These are phyloP conservation scores for Otus sunia DNA, from an alignment of 2,113 vertebrate genomes.

Conservation along the genomic window DNA sequence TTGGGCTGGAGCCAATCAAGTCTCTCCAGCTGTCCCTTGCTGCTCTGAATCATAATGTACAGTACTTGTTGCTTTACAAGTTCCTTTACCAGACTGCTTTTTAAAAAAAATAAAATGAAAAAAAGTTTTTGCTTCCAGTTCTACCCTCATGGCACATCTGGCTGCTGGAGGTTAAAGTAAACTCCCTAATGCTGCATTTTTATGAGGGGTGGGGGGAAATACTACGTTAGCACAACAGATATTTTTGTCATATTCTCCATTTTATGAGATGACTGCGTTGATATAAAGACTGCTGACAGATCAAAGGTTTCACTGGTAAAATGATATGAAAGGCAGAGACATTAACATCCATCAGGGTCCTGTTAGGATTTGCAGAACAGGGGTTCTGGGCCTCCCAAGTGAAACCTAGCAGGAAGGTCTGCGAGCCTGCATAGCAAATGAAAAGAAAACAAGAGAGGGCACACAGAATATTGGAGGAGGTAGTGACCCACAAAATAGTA, in stretches of 20 bases:
- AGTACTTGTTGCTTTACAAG: slow-evolving; percentile 74
- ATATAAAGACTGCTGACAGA: slow-evolving; percentile 84
- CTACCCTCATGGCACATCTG: slow-evolving; percentile 73
- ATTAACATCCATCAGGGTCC: slow-evolving; percentile 90
- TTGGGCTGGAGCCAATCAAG: slow-evolving; percentile 82
- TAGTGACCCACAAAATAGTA: slow-evolving; percentile 72
- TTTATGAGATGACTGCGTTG: slow-evolving; percentile 77
- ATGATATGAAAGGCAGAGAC: slow-evolving; percentile 85
- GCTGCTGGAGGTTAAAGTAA: slow-evolving; percentile 3
- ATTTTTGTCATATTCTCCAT: slow-evolving; percentile 71
- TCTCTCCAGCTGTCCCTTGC: slow-evolving; percentile 85
- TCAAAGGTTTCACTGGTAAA: slow-evolving; percentile 87
- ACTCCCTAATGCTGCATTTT: slow-evolving; percentile 20
- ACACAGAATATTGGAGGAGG: slow-evolving; percentile 77
- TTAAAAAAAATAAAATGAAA: neutral
- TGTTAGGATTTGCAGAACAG: slow-evolving; percentile 86
- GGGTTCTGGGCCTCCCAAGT: slow-evolving; percentile 84
- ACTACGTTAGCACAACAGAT: neutral
- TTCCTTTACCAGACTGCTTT: slow-evolving; percentile 63
- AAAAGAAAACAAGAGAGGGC: slow-evolving; percentile 75
- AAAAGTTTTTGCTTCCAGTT: slow-evolving; percentile 73
- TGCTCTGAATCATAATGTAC: slow-evolving; percentile 77
- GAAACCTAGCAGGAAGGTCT: slow-evolving; percentile 80
- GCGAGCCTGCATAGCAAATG: slow-evolving; percentile 68
- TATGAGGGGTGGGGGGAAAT: neutral